Evolutionary conservation across 2,797 vertebrate genomes (phyloP).

Genomic region (Meriones psammophilus): DNA sequence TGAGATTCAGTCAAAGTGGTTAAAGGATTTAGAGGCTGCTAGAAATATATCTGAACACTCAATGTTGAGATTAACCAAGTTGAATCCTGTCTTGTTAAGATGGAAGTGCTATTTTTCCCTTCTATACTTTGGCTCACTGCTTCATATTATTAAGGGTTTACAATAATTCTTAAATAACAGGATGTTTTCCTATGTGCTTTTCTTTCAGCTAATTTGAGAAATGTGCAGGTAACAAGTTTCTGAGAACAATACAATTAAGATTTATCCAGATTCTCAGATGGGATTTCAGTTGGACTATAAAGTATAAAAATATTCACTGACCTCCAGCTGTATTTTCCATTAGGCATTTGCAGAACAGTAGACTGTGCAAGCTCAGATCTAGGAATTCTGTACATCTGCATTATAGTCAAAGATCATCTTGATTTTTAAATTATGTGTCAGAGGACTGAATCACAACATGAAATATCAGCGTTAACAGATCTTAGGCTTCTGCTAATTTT

Average conservation of each 20-base stretch:
- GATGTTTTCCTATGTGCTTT: constrained; percentile 51
- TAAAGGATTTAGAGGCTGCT: constrained; percentile 62
- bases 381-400: background rate
- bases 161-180: constrained; percentile 57
- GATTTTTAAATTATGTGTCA: constrained; percentile 61
- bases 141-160: constrained; percentile 50
- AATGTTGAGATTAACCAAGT: constrained; percentile 15
- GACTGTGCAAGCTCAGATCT: background rate
- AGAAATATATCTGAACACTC: constrained; percentile 25
- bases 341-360: constrained; percentile 3
- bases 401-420: constrained; percentile 15
- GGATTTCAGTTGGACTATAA: constrained; percentile 53
- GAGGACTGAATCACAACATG: constrained; percentile 13
- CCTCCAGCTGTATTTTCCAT: constrained; percentile 46
- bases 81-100: constrained; percentile 35
- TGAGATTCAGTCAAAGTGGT: constrained; percentile 40
- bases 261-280: constrained; percentile 50
- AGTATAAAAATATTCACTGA: constrained; percentile 9
- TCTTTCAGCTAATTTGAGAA: constrained; percentile 63
- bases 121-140: constrained; percentile 21
- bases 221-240: constrained; percentile 14
- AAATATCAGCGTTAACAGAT: constrained; percentile 30
- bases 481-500: constrained; percentile 44
- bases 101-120: background rate
- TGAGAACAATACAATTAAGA: constrained; percentile 36